Base-by-base conservation (phyloP, 2,888 invertebrate species). In the Emmelina monodactyla region DNA sequence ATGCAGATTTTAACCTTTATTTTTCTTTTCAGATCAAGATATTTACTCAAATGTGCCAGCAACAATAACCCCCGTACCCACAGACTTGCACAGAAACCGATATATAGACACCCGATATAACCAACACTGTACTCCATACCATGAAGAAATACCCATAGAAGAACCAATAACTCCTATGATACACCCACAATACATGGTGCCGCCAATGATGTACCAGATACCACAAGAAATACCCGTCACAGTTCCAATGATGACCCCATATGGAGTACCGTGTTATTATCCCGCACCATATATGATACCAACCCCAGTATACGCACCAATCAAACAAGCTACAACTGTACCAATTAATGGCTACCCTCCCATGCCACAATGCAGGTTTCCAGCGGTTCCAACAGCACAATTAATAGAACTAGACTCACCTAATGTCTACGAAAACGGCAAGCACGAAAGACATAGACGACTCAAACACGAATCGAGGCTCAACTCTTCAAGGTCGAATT, bases 351-450 rank as follows among this genome's bases (percentile, higher is more conserved):
- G 82, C 0, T 82, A 71, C 50, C 75, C 75, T 0, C 58, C 72
- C 12, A 42, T 58, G 22, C 49, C 64, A 0, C 64, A 66, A 29
- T 62, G 72, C 38, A 70, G 73, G 46, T 82, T 79, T 45, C 68
- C 80, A 0, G 45, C 81, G 10, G 86, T 88, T 6, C 88, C 88
- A 0, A 88, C 88, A 0, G 88, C 71, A 1, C 85, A 86, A 50
- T 59, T 89, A 9, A 88, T 89, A 42, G 88, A 88, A 53, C 48
- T 88, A 11, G 88, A 88, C 32, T 43, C 75, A 30, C 62, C 82
- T 0, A 62, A 65, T 0, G 55, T 63, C 2, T 75, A 73, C 41
- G 73, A 76, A 44, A 76, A 73, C 40, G 65, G 70, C 0, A 68
- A 63, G 22, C 35, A 40, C 14, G 15, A 36, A 9, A 35, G 19